phyloP scores from a whole-genome alignment of 1,140 invertebrate genomes.

The Aethina tumida region DNA sequence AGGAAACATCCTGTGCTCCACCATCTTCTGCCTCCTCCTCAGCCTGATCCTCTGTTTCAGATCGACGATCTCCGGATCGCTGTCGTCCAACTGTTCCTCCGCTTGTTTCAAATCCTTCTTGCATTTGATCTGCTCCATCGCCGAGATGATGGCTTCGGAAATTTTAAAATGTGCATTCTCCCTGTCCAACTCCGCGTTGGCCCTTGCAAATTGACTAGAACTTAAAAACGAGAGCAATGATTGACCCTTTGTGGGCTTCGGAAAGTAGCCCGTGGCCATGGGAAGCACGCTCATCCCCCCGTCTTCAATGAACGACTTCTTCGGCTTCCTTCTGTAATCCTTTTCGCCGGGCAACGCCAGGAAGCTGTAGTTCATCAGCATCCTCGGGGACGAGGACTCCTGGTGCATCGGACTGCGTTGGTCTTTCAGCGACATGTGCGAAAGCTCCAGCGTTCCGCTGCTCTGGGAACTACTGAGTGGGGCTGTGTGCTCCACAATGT shows the following conservation, averaged over 20 bases:
- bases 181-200: slow-evolving; percentile 68
- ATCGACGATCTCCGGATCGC: slow-evolving; percentile 57
- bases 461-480: slow-evolving; percentile 22
- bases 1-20: slow-evolving; percentile 33
- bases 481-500: slow-evolving; percentile 32
- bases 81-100: slow-evolving; percentile 48
- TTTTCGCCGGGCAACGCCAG: slow-evolving; percentile 43
- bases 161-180: slow-evolving; percentile 84
- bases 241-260: slow-evolving; percentile 58
- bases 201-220: slow-evolving; percentile 57
- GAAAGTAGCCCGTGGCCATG: slow-evolving; percentile 50
- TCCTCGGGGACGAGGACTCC: no score
- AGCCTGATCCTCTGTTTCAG: slow-evolving; percentile 56
- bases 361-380: slow-evolving; percentile 31
- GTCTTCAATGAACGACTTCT: slow-evolving; percentile 56
- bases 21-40: slow-evolving; percentile 42
- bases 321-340: slow-evolving; percentile 39
- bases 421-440: background rate
- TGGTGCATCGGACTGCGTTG: background rate
- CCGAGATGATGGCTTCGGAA: slow-evolving; percentile 74
- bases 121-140: slow-evolving; percentile 62
- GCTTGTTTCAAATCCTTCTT: slow-evolving; percentile 29
- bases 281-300: slow-evolving; percentile 45
- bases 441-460: slow-evolving; percentile 17
- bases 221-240: slow-evolving; percentile 64